These are phyloP conservation scores for Dromococcyx pavoninus DNA, from an alignment of 2,797 vertebrate species.

Conservation along the genomic window DNA sequence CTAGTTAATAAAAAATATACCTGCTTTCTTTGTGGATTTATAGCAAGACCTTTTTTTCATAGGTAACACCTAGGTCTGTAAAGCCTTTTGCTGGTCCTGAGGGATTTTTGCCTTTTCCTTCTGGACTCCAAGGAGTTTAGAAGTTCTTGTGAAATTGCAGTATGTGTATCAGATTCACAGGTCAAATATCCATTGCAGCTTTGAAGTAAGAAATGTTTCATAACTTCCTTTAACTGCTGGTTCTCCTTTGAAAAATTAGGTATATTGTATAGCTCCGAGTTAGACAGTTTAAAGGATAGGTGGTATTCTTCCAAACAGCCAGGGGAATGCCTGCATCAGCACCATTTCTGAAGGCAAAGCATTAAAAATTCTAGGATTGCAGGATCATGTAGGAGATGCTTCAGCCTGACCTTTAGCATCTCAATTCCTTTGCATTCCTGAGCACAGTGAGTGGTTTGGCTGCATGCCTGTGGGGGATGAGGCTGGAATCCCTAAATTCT, in stretches of 20 bases:
- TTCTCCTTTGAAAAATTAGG: not conserved
- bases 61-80: not conserved
- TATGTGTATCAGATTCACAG: not conserved
- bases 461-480: conserved; percentile 33
- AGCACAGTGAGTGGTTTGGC: conserved; percentile 5
- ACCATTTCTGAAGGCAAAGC: not conserved
- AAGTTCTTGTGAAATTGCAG: not conserved
- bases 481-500: conserved; percentile 31
- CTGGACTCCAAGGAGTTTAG: not conserved
- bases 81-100: not conserved
- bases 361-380: conserved; percentile 6
- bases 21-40: not conserved
- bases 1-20: not conserved
- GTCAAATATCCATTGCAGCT: not conserved
- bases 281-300: not conserved
- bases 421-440: conserved; percentile 30
- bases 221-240: not conserved
- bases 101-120: not conserved
- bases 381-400: not conserved
- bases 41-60: not conserved
- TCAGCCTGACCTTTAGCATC: conserved; percentile 48
- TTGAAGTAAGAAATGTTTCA: not conserved
- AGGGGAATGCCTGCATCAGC: not conserved
- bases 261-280: not conserved
- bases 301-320: not conserved